Conservation (phyloP, 2,888 invertebrate genomes). For the Mimachlamys varia region DNA sequence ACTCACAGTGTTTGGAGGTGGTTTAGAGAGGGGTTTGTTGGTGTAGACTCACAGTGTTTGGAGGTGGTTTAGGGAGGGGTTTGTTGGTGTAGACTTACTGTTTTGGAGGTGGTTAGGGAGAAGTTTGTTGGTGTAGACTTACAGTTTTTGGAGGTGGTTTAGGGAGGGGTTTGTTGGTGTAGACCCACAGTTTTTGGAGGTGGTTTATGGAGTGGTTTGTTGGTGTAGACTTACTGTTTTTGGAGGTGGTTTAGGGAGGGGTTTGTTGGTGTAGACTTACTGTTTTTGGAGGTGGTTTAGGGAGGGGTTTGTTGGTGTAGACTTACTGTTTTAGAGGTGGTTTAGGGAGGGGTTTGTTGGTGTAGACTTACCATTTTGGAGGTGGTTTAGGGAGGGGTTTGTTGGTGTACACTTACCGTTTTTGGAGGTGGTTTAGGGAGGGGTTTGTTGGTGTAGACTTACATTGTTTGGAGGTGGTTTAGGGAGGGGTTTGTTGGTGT, state of each 20-base stretch:
- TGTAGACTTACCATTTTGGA: background rate
- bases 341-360: background rate
- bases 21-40: background rate
- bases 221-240: background rate
- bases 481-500: background rate
- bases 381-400: slow-evolving; percentile 1
- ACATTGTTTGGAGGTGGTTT: background rate
- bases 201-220: background rate
- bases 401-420: background rate
- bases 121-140: background rate
- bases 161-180: background rate
- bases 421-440: slow-evolving; percentile 9
- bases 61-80: background rate
- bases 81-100: background rate
- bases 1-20: background rate
- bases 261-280: background rate
- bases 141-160: slow-evolving; percentile 5
- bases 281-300: background rate
- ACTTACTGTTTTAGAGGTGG: slow-evolving; percentile 5
- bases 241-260: background rate
- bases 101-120: slow-evolving; percentile 16
- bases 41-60: background rate
- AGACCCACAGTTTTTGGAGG: background rate
- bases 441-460: background rate
- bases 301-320: background rate